Evolutionary conservation across 2,113 vertebrate species (phyloP).

Genomic region (Rhadina sibilatrix): DNA sequence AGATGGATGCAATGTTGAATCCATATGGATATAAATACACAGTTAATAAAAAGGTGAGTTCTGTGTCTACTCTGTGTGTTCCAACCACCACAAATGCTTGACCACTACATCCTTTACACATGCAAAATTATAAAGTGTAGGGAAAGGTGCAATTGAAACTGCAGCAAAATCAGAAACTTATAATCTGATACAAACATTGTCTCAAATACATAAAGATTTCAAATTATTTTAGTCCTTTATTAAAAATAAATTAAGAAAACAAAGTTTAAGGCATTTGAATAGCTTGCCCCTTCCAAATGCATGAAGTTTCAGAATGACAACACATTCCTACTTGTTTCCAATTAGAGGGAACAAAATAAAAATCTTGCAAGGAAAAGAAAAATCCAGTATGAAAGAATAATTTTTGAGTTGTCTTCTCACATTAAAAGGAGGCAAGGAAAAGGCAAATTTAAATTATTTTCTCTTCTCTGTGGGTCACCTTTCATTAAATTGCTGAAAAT

Average conservation of each 20-base stretch:
- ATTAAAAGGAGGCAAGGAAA: background rate
- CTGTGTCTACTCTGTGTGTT: background rate
- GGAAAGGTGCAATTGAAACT: background rate
- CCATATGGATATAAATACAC: background rate
- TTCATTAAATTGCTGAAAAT: background rate
- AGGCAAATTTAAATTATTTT: background rate
- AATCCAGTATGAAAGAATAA: rapidly evolving
- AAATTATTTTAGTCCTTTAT: background rate
- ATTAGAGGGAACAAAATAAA: background rate
- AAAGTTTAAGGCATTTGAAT: background rate
- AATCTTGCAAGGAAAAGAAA: background rate
- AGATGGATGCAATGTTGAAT: background rate
- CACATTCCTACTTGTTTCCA: background rate
- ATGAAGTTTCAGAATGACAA: background rate
- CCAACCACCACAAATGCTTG: background rate
- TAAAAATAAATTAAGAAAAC: background rate
- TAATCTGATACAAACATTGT: background rate
- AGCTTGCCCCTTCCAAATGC: background rate
- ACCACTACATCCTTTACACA: background rate
- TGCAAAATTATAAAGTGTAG: background rate
- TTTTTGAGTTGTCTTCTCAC: background rate
- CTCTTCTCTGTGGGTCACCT: background rate
- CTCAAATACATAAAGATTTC: background rate
- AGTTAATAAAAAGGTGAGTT: background rate
- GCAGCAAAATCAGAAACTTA: background rate